Evolutionary conservation across 2,113 vertebrate genomes (phyloP), one percentile per base, ranked within the genome.

Genomic region (Mixornis gularis): DNA sequence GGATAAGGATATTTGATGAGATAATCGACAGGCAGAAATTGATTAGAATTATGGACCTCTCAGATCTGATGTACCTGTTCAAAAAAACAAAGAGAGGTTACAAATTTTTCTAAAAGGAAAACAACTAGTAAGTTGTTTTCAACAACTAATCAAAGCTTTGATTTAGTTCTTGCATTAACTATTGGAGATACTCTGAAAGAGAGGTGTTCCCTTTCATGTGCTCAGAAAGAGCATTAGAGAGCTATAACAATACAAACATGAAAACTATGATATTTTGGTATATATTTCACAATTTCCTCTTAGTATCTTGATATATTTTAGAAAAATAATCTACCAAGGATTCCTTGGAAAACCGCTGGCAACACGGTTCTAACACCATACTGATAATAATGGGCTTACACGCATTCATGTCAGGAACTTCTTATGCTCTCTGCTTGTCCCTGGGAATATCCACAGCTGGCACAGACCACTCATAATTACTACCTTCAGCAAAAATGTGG

Each of bases 1-100:
- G 96, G 92, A 99, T 99, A 95, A 99, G 98, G 91, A 99, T 99
- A 95, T 99, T 99, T 63, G 99, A 99, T 95, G 99, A 99, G 97
- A 99, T 98, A 97, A 99, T 99, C 40, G 99, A 99, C 65, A 99
- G 96, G 97, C 99, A 99, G 98, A 99, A 99, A 98, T 99, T 99
- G 96, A 99, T 99, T 89, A 99, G 97, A 96, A 99, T 99, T 96
- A 99, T 99, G 76, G 99, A 99, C 85, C 99, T 97, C 95, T 99
- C 99, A 84, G 99, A 99, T 91, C 98, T 98, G 93, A 99, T 99
- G 92, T 99, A 99, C 97, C 99, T 99, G 94, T 94, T 86, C 48
- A 95, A 90, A 97, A 49, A 97, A 80, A 13, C 12, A 97, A 88
- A 93, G 36, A 95, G 7, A 72, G 17, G 13, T 46, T 52, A 79